These are phyloP conservation scores for Gisinianus flammeolus DNA, from an alignment of 2,888 invertebrate genomes.

Conservation along the genomic window DNA sequence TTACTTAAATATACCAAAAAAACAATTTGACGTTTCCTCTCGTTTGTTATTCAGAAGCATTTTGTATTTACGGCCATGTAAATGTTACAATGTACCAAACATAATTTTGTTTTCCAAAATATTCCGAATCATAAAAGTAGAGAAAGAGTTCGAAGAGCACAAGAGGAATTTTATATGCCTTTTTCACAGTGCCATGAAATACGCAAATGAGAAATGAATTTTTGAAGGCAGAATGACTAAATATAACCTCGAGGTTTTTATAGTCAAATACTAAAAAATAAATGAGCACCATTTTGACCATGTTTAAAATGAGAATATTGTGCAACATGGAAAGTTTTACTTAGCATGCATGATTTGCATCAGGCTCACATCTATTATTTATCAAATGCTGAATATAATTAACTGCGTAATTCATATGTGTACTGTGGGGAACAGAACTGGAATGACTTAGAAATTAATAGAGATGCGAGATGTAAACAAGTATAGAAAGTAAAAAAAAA, in stretches of 20 bases:
- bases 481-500: background rate
- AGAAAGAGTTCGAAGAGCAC: background rate
- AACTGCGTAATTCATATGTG: too few relatives aligned
- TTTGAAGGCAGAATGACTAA: background rate
- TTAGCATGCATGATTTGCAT: too few relatives aligned
- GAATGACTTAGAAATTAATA: too few relatives aligned
- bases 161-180: background rate
- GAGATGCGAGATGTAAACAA: too few relatives aligned
- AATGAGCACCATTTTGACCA: too few relatives aligned
- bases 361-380: too few relatives aligned
- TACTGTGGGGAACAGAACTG: too few relatives aligned
- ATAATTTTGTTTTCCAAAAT: background rate
- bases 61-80: background rate
- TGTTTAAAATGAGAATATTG: too few relatives aligned
- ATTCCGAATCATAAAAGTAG: background rate
- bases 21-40: background rate
- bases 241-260: background rate
- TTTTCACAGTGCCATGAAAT: background rate
- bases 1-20: background rate
- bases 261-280: too few relatives aligned
- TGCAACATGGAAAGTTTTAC: too few relatives aligned
- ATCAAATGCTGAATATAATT: too few relatives aligned
- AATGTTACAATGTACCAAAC: background rate
- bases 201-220: background rate
- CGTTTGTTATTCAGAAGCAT: background rate